These are phyloP conservation scores for Pempheris klunzingeri DNA, from an alignment of 2,797 vertebrate genomes.

Conservation along the genomic window DNA sequence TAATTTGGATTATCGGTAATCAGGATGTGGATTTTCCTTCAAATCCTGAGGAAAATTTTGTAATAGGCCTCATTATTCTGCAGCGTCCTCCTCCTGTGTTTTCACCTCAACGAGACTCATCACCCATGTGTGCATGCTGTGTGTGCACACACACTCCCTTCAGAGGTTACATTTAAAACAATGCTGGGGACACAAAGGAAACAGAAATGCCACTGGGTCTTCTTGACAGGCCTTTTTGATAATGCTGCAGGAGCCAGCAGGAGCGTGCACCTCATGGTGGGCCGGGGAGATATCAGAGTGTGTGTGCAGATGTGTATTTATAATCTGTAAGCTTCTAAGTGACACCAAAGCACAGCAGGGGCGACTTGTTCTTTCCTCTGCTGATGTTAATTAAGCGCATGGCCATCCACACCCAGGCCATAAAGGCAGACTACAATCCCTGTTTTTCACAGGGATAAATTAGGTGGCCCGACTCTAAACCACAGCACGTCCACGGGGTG, in stretches of 20 bases:
- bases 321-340: slow-evolving; percentile 56
- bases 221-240: slow-evolving; percentile 58
- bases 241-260: slow-evolving; percentile 29
- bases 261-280: slow-evolving; percentile 42
- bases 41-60: too few relatives aligned
- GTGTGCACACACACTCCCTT: slow-evolving; percentile 84
- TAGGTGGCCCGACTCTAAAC: slow-evolving; percentile 4
- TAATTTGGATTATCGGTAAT: not conserved
- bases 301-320: slow-evolving; percentile 54
- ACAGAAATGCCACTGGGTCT: slow-evolving; percentile 29
- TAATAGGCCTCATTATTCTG: not conserved
- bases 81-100: not conserved
- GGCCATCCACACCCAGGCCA: slow-evolving; percentile 27
- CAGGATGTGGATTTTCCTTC: not conserved
- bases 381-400: slow-evolving; percentile 64
- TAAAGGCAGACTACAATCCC: slow-evolving; percentile 23
- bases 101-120: not conserved
- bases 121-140: slow-evolving; percentile 52
- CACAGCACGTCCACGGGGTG: not conserved
- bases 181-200: slow-evolving; percentile 45
- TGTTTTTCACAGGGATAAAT: slow-evolving; percentile 43
- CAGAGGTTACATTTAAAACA: slow-evolving; percentile 40
- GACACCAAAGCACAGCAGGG: slow-evolving; percentile 66
- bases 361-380: slow-evolving; percentile 38
- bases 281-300: slow-evolving; percentile 29